These are phyloP conservation scores for Arrhamphus sclerolepis DNA, from an alignment of 2,797 vertebrate species.

Conservation along the genomic window DNA sequence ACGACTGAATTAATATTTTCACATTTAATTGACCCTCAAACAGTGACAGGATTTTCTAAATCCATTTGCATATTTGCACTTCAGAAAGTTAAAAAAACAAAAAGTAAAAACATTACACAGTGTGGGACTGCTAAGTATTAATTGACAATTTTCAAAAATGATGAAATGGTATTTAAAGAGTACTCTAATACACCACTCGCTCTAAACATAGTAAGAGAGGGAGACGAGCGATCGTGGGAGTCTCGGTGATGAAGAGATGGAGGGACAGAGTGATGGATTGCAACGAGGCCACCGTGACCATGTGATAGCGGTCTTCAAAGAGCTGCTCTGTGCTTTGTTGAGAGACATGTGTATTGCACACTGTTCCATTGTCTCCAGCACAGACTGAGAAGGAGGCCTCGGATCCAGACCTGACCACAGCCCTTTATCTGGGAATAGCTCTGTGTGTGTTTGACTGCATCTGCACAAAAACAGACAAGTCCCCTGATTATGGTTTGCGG, in stretches of 20 bases:
- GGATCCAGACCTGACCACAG: constrained; percentile 54
- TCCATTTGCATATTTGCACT: no score
- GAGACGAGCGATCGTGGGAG: constrained; percentile 25
- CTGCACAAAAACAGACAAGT: constrained; percentile 35
- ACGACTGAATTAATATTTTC: no score
- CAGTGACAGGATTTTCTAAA: no score
- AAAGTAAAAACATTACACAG: no score
- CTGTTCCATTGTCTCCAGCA: constrained; percentile 74
- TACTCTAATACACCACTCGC: no score
- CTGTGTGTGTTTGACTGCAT: constrained; percentile 52
- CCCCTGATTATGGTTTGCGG: constrained; percentile 48
- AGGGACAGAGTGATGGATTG: constrained; percentile 56
- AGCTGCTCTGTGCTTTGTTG: constrained; percentile 77
- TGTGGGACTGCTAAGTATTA: no score
- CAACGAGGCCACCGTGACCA: constrained; percentile 43
- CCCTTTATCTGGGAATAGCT: constrained; percentile 64
- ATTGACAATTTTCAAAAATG: background rate
- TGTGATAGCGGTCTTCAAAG: constrained; percentile 73
- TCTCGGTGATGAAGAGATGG: constrained; percentile 34
- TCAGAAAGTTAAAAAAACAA: no score
- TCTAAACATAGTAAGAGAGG: no score
- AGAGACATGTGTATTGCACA: constrained; percentile 73
- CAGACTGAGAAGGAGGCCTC: constrained; percentile 70
- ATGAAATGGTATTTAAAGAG: no score
- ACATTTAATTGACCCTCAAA: no score